These are phyloP conservation scores for Stichodactyla helianthus DNA, from an alignment of 64 coral and sea anemone genomes.

Conservation along the genomic window DNA sequence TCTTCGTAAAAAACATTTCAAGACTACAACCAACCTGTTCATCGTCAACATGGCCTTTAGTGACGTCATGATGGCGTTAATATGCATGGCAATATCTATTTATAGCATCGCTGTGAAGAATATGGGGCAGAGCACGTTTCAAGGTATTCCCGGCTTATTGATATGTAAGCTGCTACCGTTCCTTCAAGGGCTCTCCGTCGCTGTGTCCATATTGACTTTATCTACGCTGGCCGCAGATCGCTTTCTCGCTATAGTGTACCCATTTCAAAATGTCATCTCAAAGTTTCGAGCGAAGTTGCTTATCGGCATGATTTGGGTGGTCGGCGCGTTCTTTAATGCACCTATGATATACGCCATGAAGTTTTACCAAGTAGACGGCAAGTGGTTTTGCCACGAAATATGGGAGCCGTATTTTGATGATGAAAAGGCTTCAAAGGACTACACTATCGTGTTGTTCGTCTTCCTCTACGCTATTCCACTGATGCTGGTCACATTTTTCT, in stretches of 20 bases:
- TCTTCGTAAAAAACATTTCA: slow-evolving; percentile 11
- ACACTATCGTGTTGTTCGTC: slow-evolving; percentile 42
- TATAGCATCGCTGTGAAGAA: slow-evolving; percentile 21
- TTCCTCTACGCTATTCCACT: slow-evolving; percentile 46
- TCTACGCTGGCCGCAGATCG: slow-evolving; percentile 37
- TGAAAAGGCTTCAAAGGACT: slow-evolving; percentile 21
- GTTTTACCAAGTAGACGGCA: not conserved
- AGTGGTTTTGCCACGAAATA: slow-evolving; percentile 14
- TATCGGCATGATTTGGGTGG: slow-evolving; percentile 24
- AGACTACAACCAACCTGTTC: slow-evolving; percentile 34
- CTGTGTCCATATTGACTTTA: slow-evolving; percentile 42
- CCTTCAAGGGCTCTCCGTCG: slow-evolving; percentile 41
- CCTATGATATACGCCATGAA: slow-evolving; percentile 40
- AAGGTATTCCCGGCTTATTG: not conserved
- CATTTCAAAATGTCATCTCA: slow-evolving; percentile 38
- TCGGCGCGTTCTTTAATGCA: slow-evolving; percentile 1
- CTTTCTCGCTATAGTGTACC: slow-evolving; percentile 45
- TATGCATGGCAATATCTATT: slow-evolving; percentile 40
- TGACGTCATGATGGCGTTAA: slow-evolving; percentile 40
- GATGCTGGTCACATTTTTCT: slow-evolving; percentile 36
- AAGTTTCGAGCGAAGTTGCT: slow-evolving; percentile 14
- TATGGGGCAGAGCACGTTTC: not conserved
- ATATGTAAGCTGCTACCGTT: slow-evolving; percentile 43
- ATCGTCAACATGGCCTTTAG: slow-evolving; percentile 45
- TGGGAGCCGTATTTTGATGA: slow-evolving; percentile 54